Evolutionary conservation across 1,140 invertebrate genomes (phyloP), one percentile per base, ranked within the genome.

Genomic region (Heliconius hermathena): DNA sequence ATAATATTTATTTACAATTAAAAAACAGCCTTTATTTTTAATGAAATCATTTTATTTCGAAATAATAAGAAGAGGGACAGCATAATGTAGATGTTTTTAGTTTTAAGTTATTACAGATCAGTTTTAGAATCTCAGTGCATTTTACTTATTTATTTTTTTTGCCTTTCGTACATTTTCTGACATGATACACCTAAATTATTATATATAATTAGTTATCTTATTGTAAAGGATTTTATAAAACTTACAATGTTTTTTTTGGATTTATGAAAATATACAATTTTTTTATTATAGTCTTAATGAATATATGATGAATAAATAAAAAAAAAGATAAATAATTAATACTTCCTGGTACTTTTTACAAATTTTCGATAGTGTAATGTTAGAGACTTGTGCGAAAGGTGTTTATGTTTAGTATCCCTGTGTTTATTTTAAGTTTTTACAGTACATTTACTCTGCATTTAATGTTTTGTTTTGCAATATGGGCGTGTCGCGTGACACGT

Each of bases 91-190:
- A 81, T 81, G 81, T 54, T 76, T 66, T 83, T 92, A 90, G 83
- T 66, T 82, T 87, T 89, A 87, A 87, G 86, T 85, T 86, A 84
- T 93, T 77, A 77, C 46, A 90, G 85, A 85, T 86, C 78, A 79
- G 78, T 72, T 85, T 81, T 91, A 89, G 90, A 92, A 92, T 93
- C 90, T 93, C 90, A 91, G 83, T 88, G 77, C 78, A 81, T 86
- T 86, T 82, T 78, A 78, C 52, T 77, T 85, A 78, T 84, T 84
- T 85, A 73, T 77, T 83, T 81, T 83, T 79, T 46, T 22, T 82
- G 74, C 75, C 70, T 72, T 78, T 76, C 16, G 73, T 57, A 72
- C 71, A 71, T 80, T 84, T 80, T 57, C 71, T 78, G 81, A 77
- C 54, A 73, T 66, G 8, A 66, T 29, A 5, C 16, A 57, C n/a